Conservation (phyloP, 2,797 vertebrate species). For the Sphaeramia orbicularis region DNA sequence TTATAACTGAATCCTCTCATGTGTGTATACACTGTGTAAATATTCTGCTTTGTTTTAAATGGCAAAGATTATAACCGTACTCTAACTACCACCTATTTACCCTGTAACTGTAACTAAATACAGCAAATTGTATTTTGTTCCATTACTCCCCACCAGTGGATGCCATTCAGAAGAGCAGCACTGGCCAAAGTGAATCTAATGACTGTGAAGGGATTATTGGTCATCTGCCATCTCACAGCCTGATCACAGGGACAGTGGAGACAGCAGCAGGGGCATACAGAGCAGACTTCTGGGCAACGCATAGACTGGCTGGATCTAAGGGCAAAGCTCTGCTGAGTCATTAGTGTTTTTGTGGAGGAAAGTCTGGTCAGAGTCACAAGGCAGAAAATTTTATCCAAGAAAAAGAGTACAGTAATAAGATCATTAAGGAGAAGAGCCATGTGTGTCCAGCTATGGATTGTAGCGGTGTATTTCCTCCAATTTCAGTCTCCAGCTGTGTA, state of each 20-base stretch:
- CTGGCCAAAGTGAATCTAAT: not conserved
- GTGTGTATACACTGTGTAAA: no score
- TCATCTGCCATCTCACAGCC: not conserved
- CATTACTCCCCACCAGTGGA: no score
- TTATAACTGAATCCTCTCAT: no score
- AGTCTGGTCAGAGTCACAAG: conserved; percentile 54
- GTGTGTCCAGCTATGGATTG: conserved; percentile 2
- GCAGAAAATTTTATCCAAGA: conserved; percentile 40
- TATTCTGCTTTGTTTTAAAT: no score
- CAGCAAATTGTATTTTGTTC: no score
- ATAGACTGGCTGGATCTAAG: not conserved
- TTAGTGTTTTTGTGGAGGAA: conserved; percentile 45
- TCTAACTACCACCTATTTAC: no score
- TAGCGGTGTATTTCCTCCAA: conserved; percentile 17
- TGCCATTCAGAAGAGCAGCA: no score
- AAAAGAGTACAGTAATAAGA: conserved; percentile 37
- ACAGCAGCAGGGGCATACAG: conserved; percentile 10
- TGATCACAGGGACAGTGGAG: not conserved
- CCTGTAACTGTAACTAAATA: no score
- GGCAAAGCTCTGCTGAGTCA: conserved; percentile 51
- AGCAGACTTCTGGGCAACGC: conserved; percentile 13
- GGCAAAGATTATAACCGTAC: no score
- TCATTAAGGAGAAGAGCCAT: conserved; percentile 23
- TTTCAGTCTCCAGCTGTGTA: conserved; percentile 20
- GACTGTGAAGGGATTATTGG: not conserved